These are phyloP conservation scores for Phodopus roborovskii DNA, from an alignment of 2,113 vertebrate genomes.

Conservation along the genomic window DNA sequence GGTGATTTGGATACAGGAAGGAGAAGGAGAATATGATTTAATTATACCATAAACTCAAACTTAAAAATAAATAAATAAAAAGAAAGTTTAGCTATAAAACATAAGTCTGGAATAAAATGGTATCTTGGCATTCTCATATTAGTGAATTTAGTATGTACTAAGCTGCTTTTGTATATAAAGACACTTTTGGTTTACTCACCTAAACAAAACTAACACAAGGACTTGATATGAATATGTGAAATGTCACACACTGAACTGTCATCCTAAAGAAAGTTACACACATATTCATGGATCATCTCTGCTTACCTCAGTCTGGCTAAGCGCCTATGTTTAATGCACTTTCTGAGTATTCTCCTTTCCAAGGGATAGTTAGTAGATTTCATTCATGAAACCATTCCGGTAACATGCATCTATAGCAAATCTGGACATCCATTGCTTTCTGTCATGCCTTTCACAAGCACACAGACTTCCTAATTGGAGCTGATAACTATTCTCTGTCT, in stretches of 20 bases:
- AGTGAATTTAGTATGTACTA: constrained; percentile 12
- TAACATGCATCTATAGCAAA: neutral
- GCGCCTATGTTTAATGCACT: constrained; percentile 4
- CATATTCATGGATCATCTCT: neutral
- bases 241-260: neutral
- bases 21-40: neutral
- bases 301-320: neutral
- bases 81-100: neutral
- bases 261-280: neutral
- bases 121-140: neutral
- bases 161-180: constrained; percentile 5
- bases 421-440: neutral
- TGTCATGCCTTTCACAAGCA: neutral
- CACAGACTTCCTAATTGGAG: neutral
- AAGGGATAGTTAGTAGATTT: constrained; percentile 11
- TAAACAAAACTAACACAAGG: constrained; percentile 22
- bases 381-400: constrained; percentile 35
- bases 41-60: neutral
- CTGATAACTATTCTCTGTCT: neutral
- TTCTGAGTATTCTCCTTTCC: neutral
- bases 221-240: neutral
- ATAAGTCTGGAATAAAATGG: neutral
- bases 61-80: neutral
- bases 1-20: neutral
- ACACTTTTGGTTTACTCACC: constrained; percentile 23